These are phyloP conservation scores for Meriones psammophilus DNA, from an alignment of 2,797 vertebrate genomes.

Conservation along the genomic window DNA sequence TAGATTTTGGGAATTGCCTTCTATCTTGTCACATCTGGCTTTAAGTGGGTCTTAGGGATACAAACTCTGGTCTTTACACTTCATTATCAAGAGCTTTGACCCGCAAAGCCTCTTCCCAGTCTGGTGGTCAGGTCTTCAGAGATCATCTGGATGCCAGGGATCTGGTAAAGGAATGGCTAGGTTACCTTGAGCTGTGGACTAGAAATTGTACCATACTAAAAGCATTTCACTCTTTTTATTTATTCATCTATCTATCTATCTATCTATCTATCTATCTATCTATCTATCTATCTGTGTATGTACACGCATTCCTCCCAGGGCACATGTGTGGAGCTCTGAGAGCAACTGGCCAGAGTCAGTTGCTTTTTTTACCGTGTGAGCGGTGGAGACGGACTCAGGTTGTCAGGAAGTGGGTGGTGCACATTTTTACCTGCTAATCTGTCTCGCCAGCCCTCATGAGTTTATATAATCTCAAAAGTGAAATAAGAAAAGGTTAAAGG, in stretches of 20 bases:
- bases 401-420: no score
- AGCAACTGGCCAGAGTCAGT: background rate
- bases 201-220: constrained; percentile 28
- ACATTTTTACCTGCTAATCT: background rate
- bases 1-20: background rate
- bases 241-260: background rate
- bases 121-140: background rate
- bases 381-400: background rate
- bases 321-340: background rate
- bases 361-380: no score
- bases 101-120: no score
- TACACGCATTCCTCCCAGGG: background rate
- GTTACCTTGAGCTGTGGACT: background rate
- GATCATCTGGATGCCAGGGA: background rate
- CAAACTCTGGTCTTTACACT: background rate
- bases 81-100: background rate
- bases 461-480: background rate
- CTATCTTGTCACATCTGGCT: background rate
- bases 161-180: constrained; percentile 14
- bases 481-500: background rate
- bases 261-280: background rate
- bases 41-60: background rate
- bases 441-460: background rate
- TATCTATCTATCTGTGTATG: background rate
- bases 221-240: background rate